A percentile compares a stretch with the other conserved stretches of the same genome.
These are phyloP conservation scores for Corynorhinus townsendii DNA, from an alignment of 2,113 vertebrate genomes.

Conservation along the genomic window DNA sequence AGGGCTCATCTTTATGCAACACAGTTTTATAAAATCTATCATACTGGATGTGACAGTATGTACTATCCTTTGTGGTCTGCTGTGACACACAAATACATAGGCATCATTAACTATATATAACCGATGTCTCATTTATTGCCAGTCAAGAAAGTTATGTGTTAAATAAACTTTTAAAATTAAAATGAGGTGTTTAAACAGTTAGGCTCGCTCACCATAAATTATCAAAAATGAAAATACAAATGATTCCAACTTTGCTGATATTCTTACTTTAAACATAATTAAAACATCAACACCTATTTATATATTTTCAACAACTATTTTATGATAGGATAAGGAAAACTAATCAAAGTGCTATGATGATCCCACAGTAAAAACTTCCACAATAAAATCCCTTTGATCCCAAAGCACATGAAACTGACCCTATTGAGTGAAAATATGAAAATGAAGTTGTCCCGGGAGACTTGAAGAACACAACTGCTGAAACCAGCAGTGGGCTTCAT, in stretches of 20 bases:
- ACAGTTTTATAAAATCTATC: conserved; percentile 79
- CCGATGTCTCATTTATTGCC: conserved; percentile 73
- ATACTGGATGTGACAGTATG: conserved; percentile 77
- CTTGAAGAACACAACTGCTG: conserved; percentile 46
- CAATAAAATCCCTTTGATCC: conserved; percentile 73
- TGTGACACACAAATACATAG: conserved; percentile 76
- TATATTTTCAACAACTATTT: conserved; percentile 60
- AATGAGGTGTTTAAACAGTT: conserved; percentile 72
- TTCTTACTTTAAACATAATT: conserved; percentile 45
- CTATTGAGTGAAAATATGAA: conserved; percentile 59
- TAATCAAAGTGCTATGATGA: conserved; percentile 63
- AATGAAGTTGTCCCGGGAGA: conserved; percentile 21
- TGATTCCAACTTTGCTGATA: conserved; percentile 10
- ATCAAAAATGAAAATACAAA: conserved; percentile 60
- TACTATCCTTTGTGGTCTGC: conserved; percentile 75
- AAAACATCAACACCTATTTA: conserved; percentile 54
- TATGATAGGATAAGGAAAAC: conserved; percentile 55
- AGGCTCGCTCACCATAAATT: conserved; percentile 67
- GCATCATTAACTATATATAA: conserved; percentile 81
- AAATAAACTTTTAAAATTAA: conserved; percentile 73
- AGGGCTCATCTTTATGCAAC: conserved; percentile 80
- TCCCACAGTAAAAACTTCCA: conserved; percentile 20
- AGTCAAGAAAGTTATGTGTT: conserved; percentile 70
- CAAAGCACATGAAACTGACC: conserved; percentile 61
- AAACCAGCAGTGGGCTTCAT: conserved; percentile 47